Evolutionary conservation across 2,113 vertebrate species (phyloP).

Genomic region (Eulemur rufifrons): DNA sequence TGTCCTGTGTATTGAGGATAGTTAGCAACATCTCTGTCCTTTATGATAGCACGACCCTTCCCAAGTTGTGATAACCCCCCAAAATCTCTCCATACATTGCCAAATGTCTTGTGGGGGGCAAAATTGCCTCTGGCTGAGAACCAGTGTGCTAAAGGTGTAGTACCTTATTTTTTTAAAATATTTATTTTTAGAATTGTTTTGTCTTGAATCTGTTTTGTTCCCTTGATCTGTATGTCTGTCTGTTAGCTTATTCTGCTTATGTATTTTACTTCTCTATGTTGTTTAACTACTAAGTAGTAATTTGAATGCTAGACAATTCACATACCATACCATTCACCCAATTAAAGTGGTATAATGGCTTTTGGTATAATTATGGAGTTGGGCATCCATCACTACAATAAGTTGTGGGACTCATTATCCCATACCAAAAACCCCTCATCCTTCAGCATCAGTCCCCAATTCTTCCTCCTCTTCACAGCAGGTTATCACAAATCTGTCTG

Average conservation of each 20-base stretch:
- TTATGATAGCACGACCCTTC: neutral
- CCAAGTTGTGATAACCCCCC: neutral
- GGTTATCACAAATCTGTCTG: neutral
- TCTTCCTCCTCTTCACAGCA: neutral
- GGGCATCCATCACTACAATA: neutral
- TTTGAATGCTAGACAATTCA: neutral
- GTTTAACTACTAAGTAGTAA: constrained; percentile 17
- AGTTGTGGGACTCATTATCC: neutral
- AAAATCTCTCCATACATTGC: neutral
- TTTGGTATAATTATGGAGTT: neutral
- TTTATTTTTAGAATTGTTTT: neutral
- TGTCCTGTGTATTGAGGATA: neutral
- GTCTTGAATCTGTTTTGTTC: neutral
- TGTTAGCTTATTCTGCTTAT: neutral
- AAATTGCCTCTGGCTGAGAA: neutral
- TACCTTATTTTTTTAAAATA: neutral
- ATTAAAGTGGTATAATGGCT: neutral
- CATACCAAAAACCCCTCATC: neutral
- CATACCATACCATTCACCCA: neutral
- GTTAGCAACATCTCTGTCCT: neutral
- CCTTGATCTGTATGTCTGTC: neutral
- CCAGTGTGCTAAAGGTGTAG: neutral
- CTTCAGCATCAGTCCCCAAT: neutral
- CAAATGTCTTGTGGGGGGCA: neutral
- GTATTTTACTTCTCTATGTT: neutral